Percentiles rank a stretch among this genome's conserved stretches.
Evolutionary conservation across 1,140 invertebrate genomes (phyloP).

Genomic region (Sycobia sp.): DNA sequence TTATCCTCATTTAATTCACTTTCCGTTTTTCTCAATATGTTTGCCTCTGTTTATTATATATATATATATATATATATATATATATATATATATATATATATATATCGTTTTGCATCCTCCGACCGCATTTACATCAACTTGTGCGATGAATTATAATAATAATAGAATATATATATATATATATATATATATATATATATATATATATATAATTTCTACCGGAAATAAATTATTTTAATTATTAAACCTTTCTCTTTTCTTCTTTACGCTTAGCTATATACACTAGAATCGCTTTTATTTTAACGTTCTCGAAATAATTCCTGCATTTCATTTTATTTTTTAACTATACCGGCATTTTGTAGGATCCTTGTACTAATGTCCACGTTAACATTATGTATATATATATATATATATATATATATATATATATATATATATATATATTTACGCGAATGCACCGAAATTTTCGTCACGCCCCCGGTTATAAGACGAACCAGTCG

Average conservation of each 20-base stretch:
- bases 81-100: too few species aligned
- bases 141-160: conserved; percentile 30
- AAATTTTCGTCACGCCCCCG: conserved; percentile 18
- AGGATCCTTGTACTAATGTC: conserved; percentile 41
- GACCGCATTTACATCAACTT: conserved; percentile 30
- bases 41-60: conserved; percentile 5
- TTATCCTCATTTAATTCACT: not conserved
- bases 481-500: conserved; percentile 8
- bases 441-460: conserved; percentile 20
- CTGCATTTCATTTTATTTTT: not conserved
- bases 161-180: conserved; percentile 17
- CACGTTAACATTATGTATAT: too few species aligned
- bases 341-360: not conserved
- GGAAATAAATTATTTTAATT: conserved; percentile 60
- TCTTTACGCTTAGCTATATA: conserved; percentile 56
- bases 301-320: conserved; percentile 17
- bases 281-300: conserved; percentile 46
- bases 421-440: too few species aligned
- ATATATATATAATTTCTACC: conserved; percentile 51
- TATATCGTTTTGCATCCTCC: conserved; percentile 10
- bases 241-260: conserved; percentile 40
- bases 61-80: too few species aligned
- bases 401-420: too few species aligned
- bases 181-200: conserved; percentile 23
- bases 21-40: conserved; percentile 11